phyloP scores from a whole-genome alignment of 2,797 vertebrate species.

The Tachyglossus aculeatus region DNA sequence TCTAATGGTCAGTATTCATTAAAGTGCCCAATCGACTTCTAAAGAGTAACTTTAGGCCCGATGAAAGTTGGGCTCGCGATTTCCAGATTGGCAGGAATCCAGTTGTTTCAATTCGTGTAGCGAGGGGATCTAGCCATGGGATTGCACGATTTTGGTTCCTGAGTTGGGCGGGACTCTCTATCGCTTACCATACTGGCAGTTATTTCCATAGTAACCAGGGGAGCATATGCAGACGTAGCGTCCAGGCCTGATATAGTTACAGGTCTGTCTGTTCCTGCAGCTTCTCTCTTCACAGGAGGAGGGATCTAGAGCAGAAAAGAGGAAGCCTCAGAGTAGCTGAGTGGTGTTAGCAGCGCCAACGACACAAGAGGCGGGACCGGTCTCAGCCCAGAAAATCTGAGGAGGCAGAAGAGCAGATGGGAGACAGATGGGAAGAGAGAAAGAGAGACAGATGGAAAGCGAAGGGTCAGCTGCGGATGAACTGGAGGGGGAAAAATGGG shows the following conservation, averaged over 20 bases:
- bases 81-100: too few species aligned
- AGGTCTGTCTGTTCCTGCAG: slow-evolving; percentile 74
- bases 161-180: background rate
- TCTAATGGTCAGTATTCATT: too few species aligned
- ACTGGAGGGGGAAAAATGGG: background rate
- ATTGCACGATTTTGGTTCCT: too few species aligned
- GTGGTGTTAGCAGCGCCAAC: background rate
- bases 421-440: background rate
- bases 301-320: slow-evolving; percentile 35
- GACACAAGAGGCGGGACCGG: background rate
- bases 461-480: background rate
- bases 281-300: slow-evolving; percentile 70
- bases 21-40: too few species aligned
- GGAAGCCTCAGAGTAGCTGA: background rate
- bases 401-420: background rate
- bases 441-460: background rate
- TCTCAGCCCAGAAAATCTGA: background rate
- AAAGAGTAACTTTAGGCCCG: too few species aligned
- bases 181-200: slow-evolving; percentile 80
- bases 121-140: too few species aligned
- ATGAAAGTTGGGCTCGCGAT: too few species aligned
- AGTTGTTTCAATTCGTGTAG: too few species aligned
- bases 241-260: slow-evolving; percentile 73
- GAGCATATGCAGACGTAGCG: slow-evolving; percentile 80
- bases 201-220: slow-evolving; percentile 79